These are phyloP conservation scores for Portevinia maculata DNA, from an alignment of 2,888 invertebrate genomes.

Conservation along the genomic window DNA sequence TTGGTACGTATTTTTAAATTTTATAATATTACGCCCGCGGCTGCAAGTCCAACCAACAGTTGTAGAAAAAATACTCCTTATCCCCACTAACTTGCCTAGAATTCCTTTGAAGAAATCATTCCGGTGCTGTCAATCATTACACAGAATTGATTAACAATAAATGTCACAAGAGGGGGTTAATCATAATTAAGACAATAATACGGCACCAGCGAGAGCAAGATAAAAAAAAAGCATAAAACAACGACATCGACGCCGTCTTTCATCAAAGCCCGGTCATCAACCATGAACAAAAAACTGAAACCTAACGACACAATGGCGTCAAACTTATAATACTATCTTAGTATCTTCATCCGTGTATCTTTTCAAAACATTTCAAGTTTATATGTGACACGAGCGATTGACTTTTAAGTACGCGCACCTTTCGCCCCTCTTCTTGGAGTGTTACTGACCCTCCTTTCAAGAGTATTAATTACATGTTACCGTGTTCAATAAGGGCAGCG, in stretches of 20 bases:
- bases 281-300: conserved; percentile 7
- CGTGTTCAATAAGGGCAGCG: conserved; percentile 41
- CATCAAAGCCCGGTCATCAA: conserved; percentile 45
- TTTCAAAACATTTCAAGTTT: conserved; percentile 54
- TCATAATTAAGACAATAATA: conserved; percentile 67
- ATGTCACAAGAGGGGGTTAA: conserved; percentile 64
- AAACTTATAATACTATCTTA: conserved; percentile 49
- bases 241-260: conserved; percentile 49
- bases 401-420: conserved; percentile 58
- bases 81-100: too few species aligned
- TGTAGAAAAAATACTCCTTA: too few species aligned
- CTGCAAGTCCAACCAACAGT: too few species aligned
- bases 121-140: conserved; percentile 1
- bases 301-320: conserved; percentile 65
- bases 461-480: conserved; percentile 72
- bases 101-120: background rate
- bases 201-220: conserved; percentile 61
- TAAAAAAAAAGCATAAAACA: conserved; percentile 59
- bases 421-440: conserved; percentile 42
- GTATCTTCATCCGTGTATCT: conserved; percentile 65
- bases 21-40: too few species aligned
- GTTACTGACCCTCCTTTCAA: conserved; percentile 34
- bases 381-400: conserved; percentile 74
- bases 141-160: conserved; percentile 50
- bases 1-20: too few species aligned